Conservation (phyloP, 2,888 invertebrate genomes). For the Yponomeuta malinellus region DNA sequence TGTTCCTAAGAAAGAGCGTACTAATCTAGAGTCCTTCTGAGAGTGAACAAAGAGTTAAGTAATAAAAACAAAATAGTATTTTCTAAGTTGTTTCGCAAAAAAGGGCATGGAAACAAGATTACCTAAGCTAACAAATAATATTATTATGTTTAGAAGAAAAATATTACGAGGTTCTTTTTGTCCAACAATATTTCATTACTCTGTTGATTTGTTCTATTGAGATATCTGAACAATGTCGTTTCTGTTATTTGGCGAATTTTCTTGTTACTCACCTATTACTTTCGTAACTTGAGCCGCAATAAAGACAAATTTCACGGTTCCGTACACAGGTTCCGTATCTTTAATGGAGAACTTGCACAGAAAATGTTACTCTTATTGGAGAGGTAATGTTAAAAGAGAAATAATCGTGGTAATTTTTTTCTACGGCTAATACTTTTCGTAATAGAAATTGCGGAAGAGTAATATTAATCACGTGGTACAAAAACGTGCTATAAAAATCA, state of each 20-base stretch:
- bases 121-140: background rate
- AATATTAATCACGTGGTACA: too few relatives aligned
- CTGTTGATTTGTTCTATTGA: constrained; percentile 1
- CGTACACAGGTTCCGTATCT: too few relatives aligned
- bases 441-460: too few relatives aligned
- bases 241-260: background rate
- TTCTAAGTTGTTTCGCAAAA: background rate
- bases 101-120: background rate
- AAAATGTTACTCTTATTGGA: too few relatives aligned
- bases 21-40: too few relatives aligned
- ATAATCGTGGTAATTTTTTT: too few relatives aligned
- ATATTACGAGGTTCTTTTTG: background rate
- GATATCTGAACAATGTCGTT: background rate
- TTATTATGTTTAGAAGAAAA: background rate
- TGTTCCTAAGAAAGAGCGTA: too few relatives aligned
- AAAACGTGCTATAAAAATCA: too few relatives aligned
- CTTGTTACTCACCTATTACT: background rate
- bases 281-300: background rate
- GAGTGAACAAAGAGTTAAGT: background rate
- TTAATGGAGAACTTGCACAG: too few relatives aligned
- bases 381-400: too few relatives aligned
- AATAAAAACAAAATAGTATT: background rate
- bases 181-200: background rate
- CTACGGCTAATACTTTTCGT: too few relatives aligned
- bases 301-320: background rate